phyloP scores from a whole-genome alignment of 37 sponge, comb jelly and placozoan genomes.

The Petrosia ficiformis region DNA sequence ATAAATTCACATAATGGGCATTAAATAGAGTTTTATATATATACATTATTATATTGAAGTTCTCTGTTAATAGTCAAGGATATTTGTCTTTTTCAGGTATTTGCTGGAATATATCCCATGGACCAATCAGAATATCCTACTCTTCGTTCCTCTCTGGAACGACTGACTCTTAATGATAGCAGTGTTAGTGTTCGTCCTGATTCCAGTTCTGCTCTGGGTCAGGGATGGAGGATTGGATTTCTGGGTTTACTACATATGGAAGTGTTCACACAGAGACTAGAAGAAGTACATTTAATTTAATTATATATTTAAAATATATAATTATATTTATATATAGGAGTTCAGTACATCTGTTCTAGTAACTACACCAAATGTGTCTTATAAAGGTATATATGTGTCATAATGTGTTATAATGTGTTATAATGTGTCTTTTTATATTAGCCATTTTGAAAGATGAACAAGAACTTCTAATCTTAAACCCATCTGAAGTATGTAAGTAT shows the following conservation, averaged over 20 bases:
- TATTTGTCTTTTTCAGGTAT: constrained; percentile 54
- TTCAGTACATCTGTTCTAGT: constrained; percentile 78
- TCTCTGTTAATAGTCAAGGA: not conserved
- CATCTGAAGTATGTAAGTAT: too few relatives aligned
- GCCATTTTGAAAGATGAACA: too few relatives aligned
- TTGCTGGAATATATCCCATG: constrained; percentile 89
- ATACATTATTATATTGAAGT: too few relatives aligned
- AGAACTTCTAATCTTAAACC: too few relatives aligned
- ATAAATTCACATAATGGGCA: too few relatives aligned
- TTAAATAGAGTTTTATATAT: too few relatives aligned
- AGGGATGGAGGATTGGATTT: constrained; percentile 94
- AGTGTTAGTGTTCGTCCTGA: constrained; percentile 63
- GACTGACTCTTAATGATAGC: constrained; percentile 86
- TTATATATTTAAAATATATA: not conserved
- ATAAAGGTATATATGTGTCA: constrained; percentile 84
- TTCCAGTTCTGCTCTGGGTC: constrained; percentile 81
- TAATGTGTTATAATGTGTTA: too few relatives aligned
- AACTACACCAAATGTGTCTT: constrained; percentile 89
- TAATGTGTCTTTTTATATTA: too few relatives aligned
- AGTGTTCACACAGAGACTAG: constrained; percentile 92
- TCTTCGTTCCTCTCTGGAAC: constrained; percentile 68
- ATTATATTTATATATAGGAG: constrained; percentile 57
- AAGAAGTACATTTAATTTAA: constrained; percentile 52
- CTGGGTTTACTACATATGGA: constrained; percentile 94
- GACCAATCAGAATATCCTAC: constrained; percentile 53